A percentile compares a stretch with the other conserved stretches of the same genome.
Conservation (phyloP, 2,888 invertebrate genomes). For the Falcaria lacertinaria region DNA sequence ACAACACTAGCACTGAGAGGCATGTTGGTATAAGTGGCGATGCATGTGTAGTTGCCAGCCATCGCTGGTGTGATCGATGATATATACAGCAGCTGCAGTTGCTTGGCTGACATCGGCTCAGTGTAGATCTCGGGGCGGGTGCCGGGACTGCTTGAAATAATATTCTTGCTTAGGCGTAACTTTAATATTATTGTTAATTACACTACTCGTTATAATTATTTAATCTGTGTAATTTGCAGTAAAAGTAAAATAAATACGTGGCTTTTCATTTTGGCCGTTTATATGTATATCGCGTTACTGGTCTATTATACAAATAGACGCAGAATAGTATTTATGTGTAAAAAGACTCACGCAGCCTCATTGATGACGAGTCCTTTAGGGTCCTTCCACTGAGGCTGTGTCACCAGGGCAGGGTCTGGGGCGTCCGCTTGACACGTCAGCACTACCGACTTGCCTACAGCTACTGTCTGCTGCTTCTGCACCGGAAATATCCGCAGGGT, state of each 20-base stretch:
- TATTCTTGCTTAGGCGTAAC: neutral
- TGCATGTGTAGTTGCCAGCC: conserved; percentile 90
- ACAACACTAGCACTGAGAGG: conserved; percentile 82
- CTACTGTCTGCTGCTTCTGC: conserved; percentile 84
- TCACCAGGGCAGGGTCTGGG: conserved; percentile 82
- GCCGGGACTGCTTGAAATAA: conserved; percentile 45
- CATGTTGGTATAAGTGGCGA: conserved; percentile 88
- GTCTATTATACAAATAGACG: too few species aligned
- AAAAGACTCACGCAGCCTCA: conserved; percentile 81
- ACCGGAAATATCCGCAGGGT: conserved; percentile 85
- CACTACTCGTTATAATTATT: too few species aligned
- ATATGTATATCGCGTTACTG: too few species aligned
- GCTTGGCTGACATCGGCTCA: conserved; percentile 81
- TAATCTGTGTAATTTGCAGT: too few species aligned
- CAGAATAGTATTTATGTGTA: neutral
- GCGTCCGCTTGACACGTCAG: conserved; percentile 88
- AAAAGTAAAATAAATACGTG: too few species aligned
- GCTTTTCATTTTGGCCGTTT: too few species aligned
- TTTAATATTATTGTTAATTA: neutral
- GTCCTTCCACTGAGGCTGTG: conserved; percentile 90
- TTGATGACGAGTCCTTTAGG: conserved; percentile 84
- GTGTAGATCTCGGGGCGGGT: conserved; percentile 83
- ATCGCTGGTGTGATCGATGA: conserved; percentile 86
- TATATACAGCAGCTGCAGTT: conserved; percentile 86
- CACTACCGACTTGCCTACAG: conserved; percentile 87